Base-by-base conservation (phyloP, 1,140 invertebrate species). In the Lycorma delicatula region DNA sequence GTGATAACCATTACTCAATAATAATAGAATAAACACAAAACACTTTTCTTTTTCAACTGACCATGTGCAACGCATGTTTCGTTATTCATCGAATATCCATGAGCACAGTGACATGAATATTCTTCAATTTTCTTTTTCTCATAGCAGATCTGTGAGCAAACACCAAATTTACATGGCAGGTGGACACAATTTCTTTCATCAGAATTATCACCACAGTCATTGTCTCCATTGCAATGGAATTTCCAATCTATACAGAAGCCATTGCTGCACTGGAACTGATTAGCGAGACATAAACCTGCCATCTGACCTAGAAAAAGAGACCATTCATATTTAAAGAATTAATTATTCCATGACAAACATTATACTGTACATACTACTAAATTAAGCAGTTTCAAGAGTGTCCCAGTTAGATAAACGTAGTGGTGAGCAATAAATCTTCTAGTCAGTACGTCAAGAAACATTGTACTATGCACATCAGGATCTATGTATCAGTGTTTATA, bases 71-170 rank as follows among this genome's bases (percentile, higher is more conserved):
- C 68, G 59, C 81, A 83, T 13, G 47, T 52, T 20, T 25, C 12
- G 7, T 36, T 2, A 11, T 44, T 41, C 49, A 54, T 58, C n/a
- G 47, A 58, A 56, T 83, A 89, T 1, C 86, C 86, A 2, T 77
- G 64, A 1, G 76, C 78, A 67, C 86, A 90, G 62, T 77, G 76
- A 69, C 87, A 90, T 12, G 79, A 77, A 64, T 68, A 69, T 75
- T 38, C 60, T 77, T 79, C 60, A 63, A 71, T 52, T 73, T 55
- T 70, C 71, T 80, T 85, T 64, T 85, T 84, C 48, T 80, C 79
- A 25, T 83, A 72, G 67, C 88, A 91, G 9, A 83, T 74, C 65
- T 91, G 88, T 27, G 87, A 84, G 66, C 88, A 91, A 28, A 77
- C 72, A 20, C 81, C 80, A 74, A 86, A 87, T 56, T 75, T 72